Percentiles rank a stretch among this genome's conserved stretches.
Conservation (phyloP, 2,888 invertebrate species). For the Eudasyphora cyanicolor region DNA sequence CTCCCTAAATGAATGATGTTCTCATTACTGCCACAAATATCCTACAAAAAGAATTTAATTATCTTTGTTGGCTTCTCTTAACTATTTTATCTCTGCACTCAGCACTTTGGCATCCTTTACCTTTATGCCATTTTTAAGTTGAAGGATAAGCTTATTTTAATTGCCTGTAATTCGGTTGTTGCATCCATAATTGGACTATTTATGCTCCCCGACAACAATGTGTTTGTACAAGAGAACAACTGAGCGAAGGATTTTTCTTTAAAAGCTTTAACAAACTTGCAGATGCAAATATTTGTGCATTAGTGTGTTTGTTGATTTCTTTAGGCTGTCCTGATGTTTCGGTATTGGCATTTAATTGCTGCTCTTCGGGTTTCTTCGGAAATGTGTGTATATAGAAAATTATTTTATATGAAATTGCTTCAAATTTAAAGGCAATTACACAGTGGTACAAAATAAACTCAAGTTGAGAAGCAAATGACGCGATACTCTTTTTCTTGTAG, state of each 20-base stretch:
- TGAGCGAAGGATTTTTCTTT: not conserved
- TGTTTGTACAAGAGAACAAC: not conserved
- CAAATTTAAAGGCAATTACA: no score
- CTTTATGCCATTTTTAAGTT: conserved; percentile 19
- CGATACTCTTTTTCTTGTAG: no score
- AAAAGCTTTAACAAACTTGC: not conserved
- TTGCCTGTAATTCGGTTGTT: conserved; percentile 19
- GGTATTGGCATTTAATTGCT: no score
- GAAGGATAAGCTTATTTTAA: conserved; percentile 38
- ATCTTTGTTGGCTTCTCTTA: not conserved
- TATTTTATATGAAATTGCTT: no score
- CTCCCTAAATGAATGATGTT: no score
- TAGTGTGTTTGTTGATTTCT: not conserved
- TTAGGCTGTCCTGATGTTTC: not conserved
- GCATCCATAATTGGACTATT: conserved; percentile 13
- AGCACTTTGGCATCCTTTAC: not conserved
- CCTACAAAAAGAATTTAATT: not conserved
- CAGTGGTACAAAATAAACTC: no score
- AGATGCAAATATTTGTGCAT: not conserved
- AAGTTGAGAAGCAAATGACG: no score
- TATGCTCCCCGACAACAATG: not conserved
- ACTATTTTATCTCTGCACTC: not conserved
- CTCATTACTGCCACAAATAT: not conserved
- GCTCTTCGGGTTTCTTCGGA: no score
- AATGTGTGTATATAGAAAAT: no score